Percentiles rank a stretch among this genome's conserved stretches.
Conservation (phyloP, 2,797 vertebrate genomes). For the Sebastes matsubarae region DNA sequence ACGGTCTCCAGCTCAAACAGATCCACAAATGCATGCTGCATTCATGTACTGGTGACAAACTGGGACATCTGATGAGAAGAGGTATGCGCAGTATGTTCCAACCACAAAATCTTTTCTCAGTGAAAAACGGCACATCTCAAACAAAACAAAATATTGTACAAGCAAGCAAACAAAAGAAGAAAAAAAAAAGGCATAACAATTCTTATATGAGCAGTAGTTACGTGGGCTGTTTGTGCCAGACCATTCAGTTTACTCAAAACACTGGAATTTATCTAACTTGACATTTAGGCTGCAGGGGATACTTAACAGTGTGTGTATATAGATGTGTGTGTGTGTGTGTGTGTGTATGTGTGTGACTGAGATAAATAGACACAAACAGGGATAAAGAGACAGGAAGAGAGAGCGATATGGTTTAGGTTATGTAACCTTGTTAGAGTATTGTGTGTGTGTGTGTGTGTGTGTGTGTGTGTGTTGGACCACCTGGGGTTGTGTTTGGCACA, state of each 20-base stretch:
- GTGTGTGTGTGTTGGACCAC: conserved; percentile 10
- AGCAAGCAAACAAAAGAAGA: not conserved
- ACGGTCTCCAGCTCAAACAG: too few relatives aligned
- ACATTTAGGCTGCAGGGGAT: conserved; percentile 28
- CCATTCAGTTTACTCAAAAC: conserved; percentile 42
- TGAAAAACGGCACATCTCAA: not conserved
- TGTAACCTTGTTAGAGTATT: conserved; percentile 42
- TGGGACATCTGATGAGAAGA: not conserved
- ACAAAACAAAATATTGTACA: not conserved
- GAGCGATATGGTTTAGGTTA: conserved; percentile 24
- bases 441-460: conserved; percentile 15
- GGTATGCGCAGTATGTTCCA: not conserved
- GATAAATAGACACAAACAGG: conserved; percentile 15
- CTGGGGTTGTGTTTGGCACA: conserved; percentile 42
- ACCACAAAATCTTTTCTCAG: too few relatives aligned
- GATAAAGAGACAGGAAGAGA: conserved; percentile 20
- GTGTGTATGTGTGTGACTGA: not conserved
- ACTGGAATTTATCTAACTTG: conserved; percentile 44
- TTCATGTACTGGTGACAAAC: too few relatives aligned
- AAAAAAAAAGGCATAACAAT: not conserved
- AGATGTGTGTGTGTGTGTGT: not conserved
- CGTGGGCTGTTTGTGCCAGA: not conserved
- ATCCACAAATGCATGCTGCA: too few relatives aligned
- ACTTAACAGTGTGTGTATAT: not conserved
- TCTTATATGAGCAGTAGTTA: not conserved